These are phyloP conservation scores for Hyposoter dolosus DNA, from an alignment of 2,888 invertebrate species.

Conservation along the genomic window DNA sequence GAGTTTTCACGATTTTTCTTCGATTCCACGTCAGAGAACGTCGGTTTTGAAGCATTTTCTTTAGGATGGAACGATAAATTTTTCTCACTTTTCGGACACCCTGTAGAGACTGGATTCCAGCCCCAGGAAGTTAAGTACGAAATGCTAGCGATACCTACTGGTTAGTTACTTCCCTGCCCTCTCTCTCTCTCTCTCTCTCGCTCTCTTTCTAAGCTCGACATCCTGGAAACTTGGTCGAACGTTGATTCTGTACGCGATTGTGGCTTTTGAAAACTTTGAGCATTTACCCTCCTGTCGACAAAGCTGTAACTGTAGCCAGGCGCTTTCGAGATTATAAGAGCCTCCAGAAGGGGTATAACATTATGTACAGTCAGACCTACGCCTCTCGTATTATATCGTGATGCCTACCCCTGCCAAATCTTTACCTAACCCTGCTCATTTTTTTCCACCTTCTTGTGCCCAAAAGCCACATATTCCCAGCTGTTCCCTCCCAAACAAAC, in stretches of 20 bases:
- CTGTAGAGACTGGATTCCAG: slow-evolving; percentile 11
- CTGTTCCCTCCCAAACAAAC: not conserved
- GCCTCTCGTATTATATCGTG: slow-evolving; percentile 47
- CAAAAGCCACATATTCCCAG: not conserved
- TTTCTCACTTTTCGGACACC: not conserved
- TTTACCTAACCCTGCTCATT: slow-evolving; percentile 25
- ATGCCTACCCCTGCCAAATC: not conserved
- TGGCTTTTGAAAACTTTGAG: slow-evolving; percentile 77
- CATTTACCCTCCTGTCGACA: slow-evolving; percentile 78
- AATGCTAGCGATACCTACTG: slow-evolving; percentile 41
- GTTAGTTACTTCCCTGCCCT: slow-evolving; percentile 7
- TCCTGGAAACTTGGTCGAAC: slow-evolving; percentile 71
- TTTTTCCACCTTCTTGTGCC: slow-evolving; percentile 13
- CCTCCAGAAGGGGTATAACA: slow-evolving; percentile 8
- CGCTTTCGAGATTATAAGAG: slow-evolving; percentile 17
- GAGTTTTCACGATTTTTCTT: not conserved
- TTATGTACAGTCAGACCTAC: slow-evolving; percentile 48
- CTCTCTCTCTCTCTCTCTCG: not conserved
- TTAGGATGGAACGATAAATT: not conserved
- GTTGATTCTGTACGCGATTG: slow-evolving; percentile 78
- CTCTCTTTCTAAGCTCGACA: slow-evolving; percentile 19
- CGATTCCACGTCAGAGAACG: not conserved
- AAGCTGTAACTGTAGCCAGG: slow-evolving; percentile 53
- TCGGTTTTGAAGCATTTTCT: not conserved
- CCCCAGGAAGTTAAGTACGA: slow-evolving; percentile 35